Base-by-base conservation (phyloP, 2,113 vertebrate species). In the Climacteris rufus region DNA sequence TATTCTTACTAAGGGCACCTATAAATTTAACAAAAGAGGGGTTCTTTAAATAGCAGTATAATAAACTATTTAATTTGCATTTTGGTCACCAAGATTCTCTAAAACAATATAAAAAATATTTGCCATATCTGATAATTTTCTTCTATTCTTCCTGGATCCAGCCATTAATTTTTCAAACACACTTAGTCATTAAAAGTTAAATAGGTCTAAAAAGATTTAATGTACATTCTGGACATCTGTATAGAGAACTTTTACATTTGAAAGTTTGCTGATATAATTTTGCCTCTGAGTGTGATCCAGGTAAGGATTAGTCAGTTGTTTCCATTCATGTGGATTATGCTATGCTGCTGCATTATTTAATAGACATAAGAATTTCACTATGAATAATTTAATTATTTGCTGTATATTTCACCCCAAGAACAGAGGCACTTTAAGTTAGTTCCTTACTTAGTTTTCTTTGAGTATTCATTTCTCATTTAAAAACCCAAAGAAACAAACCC, bases 341-440 rank as follows among this genome's bases (percentile, higher is more conserved):
- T 65, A 22, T 45, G 37, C 35, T 85, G 23, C 7, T 89, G 24
- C 45, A 74, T 93, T 80, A 79, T 90, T 94, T 84, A 94, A 69
- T 17, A 79, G 30, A 49, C 11, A 53, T 24, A 53, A 68, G 40
- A 72, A 84, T 89, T 76, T 71, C 33, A 75, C 8, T 52, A 84
- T 78, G 2, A 91, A 96, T 91, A 93, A 85, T 85, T 84, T 78
- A 88, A 86, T 89, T 94, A 83, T 87, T 91, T 69, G 13, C 11
- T 87, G 22, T 37, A 27, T 53, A 71, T 30, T 79, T 91, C 37
- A 68, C 5, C 19, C 19, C 22, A 87, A 40, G 35, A 78, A 84
- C 81, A 87, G 20, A 81, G 8, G 10, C 17, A 57, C 22, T 86
- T 89, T 17, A 77, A 53, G 17, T 76, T 87, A 68, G 24, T 64